Evolutionary conservation across 2,888 invertebrate genomes (phyloP).

Genomic region (Drosophila suboccidentalis): DNA sequence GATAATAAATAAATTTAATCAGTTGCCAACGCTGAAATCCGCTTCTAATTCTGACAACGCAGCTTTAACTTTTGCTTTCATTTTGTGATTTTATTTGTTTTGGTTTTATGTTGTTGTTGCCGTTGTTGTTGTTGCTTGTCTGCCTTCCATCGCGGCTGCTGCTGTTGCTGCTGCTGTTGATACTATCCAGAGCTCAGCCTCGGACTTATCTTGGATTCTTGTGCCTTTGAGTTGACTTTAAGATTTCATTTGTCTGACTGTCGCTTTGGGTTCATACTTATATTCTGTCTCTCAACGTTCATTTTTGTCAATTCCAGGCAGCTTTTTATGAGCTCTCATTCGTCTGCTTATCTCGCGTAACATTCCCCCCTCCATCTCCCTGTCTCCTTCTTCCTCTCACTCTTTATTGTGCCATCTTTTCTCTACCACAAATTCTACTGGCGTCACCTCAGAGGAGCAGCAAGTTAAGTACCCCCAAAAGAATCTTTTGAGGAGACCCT

Average conservation of each 20-base stretch:
- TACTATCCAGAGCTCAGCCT: constrained; percentile 27
- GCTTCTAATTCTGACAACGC: constrained; percentile 23
- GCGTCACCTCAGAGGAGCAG: background rate
- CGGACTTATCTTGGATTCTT: constrained; percentile 52
- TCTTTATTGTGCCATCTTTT: background rate
- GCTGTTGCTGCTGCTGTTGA: constrained; percentile 8
- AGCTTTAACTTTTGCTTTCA: constrained; percentile 53
- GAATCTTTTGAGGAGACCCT: constrained; percentile 7
- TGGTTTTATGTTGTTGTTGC: constrained; percentile 8
- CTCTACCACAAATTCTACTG: background rate
- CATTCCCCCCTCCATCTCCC: background rate
- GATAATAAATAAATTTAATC: constrained; percentile 67
- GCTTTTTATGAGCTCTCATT: constrained; percentile 28
- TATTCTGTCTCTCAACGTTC: constrained; percentile 8
- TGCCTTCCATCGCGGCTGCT: constrained; percentile 33
- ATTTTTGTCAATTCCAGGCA: constrained; percentile 23
- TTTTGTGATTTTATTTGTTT: constrained; percentile 17
- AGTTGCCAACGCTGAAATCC: constrained; percentile 47
- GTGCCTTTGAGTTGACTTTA: constrained; percentile 45
- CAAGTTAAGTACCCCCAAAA: background rate
- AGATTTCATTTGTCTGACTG: constrained; percentile 45
- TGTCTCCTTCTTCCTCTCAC: background rate
- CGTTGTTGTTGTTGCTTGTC: background rate
- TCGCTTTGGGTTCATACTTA: constrained; percentile 5
- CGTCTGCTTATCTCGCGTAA: constrained; percentile 23